These are phyloP conservation scores for Leptogaster cylindrica DNA, from an alignment of 2,888 invertebrate species.

Conservation along the genomic window DNA sequence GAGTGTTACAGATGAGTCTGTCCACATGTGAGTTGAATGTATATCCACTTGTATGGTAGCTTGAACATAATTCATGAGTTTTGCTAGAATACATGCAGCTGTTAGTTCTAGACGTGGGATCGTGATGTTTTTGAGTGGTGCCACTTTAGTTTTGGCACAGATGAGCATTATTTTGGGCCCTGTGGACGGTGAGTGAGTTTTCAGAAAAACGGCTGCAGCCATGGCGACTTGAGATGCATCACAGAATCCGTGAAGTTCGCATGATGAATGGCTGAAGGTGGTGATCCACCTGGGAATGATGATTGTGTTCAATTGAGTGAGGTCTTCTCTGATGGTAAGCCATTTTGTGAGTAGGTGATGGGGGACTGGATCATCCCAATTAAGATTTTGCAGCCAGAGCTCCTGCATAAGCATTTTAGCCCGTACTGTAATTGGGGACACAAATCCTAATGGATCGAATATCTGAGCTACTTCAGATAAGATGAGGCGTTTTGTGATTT, in stretches of 20 bases:
- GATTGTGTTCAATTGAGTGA: background rate
- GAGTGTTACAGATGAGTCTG: background rate
- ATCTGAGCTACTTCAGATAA: conserved; percentile 35
- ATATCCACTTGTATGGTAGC: background rate
- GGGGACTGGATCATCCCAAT: background rate
- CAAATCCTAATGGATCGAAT: conserved; percentile 31
- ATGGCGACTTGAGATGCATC: conserved; percentile 17
- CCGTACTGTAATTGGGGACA: conserved; percentile 13
- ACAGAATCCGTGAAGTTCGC: conserved; percentile 10
- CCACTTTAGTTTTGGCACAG: background rate
- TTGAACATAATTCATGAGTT: background rate
- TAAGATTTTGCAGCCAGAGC: background rate
- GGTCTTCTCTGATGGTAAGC: background rate
- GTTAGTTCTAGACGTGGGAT: background rate
- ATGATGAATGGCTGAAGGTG: background rate
- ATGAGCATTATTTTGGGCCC: background rate
- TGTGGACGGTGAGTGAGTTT: background rate
- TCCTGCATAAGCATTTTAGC: conserved; percentile 25
- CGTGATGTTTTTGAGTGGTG: background rate
- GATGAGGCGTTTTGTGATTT: conserved; percentile 13
- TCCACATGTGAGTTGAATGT: background rate
- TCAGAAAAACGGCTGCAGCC: background rate
- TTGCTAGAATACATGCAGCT: background rate
- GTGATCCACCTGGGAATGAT: background rate
- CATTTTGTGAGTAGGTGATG: background rate